Percentiles rank a stretch among this genome's conserved stretches.
Conservation (phyloP, 1,140 invertebrate species). For the Drosophila ohnishii region DNA sequence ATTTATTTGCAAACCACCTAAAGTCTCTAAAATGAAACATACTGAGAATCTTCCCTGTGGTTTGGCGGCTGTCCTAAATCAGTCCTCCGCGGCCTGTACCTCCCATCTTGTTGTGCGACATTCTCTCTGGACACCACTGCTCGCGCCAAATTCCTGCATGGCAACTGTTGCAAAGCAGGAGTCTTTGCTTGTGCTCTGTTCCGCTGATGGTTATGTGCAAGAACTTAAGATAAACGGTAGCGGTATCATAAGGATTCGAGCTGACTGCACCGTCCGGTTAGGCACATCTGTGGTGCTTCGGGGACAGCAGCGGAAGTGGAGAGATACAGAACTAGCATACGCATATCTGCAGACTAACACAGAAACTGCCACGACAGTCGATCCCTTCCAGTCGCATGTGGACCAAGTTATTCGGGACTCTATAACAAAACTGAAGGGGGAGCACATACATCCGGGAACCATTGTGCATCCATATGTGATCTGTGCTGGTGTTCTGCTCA, state of each 20-base stretch:
- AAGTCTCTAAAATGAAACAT: background rate
- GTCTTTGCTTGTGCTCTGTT: background rate
- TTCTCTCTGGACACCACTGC: background rate
- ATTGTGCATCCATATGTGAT: background rate
- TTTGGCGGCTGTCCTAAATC: slow-evolving; percentile 1
- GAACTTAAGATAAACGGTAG: background rate
- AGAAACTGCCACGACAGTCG: background rate
- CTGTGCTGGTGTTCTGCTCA: background rate
- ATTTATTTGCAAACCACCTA: background rate
- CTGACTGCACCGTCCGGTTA: background rate
- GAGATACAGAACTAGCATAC: background rate
- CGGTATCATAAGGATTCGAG: slow-evolving; percentile 3
- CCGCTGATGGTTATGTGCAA: background rate
- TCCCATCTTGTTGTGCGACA: background rate
- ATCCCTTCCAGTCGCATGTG: background rate
- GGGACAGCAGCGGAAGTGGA: background rate
- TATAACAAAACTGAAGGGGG: background rate
- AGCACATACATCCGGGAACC: background rate
- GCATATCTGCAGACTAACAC: background rate
- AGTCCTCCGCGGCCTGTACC: background rate
- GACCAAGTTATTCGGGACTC: background rate
- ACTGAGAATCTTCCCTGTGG: background rate
- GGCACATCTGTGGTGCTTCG: background rate
- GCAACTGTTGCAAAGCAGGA: background rate
- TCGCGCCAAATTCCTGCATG: slow-evolving; percentile 8